Conservation (phyloP, 2,113 vertebrate genomes). For the Synodontis membranacea region DNA sequence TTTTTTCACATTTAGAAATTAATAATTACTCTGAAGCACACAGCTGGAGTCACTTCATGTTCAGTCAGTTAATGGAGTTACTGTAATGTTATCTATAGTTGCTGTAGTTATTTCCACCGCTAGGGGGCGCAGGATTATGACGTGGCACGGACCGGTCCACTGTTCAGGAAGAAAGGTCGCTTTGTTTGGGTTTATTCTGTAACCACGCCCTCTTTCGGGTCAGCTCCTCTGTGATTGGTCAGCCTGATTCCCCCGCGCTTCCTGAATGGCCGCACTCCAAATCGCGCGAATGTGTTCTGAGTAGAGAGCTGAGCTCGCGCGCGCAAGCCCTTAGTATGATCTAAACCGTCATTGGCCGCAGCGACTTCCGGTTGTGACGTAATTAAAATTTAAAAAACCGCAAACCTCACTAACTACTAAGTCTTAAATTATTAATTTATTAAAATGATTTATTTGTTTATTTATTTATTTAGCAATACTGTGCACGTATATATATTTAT, state of each 20-base stretch:
- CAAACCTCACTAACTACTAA: too few relatives aligned
- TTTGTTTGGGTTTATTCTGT: neutral
- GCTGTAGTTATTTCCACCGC: neutral
- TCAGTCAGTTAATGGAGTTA: neutral
- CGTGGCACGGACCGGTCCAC: neutral
- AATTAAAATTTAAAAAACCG: neutral
- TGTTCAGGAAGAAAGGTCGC: neutral
- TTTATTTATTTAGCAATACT: too few relatives aligned
- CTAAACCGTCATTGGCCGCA: neutral
- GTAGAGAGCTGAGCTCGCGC: neutral
- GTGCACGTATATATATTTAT: too few relatives aligned
- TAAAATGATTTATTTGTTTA: too few relatives aligned
- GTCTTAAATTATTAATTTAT: too few relatives aligned
- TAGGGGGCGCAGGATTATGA: conserved; percentile 10
- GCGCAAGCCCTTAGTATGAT: neutral
- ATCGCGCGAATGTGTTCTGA: neutral
- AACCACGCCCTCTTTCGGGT: neutral
- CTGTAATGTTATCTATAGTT: neutral
- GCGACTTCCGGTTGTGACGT: neutral
- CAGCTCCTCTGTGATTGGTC: conserved; percentile 3
- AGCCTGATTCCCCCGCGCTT: too few relatives aligned
- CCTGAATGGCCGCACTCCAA: neutral
- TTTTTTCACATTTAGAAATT: neutral
- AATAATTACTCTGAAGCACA: neutral
- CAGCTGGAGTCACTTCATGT: too few relatives aligned